Conservation (phyloP, 1,140 invertebrate species). For the Onthophagus taurus region DNA sequence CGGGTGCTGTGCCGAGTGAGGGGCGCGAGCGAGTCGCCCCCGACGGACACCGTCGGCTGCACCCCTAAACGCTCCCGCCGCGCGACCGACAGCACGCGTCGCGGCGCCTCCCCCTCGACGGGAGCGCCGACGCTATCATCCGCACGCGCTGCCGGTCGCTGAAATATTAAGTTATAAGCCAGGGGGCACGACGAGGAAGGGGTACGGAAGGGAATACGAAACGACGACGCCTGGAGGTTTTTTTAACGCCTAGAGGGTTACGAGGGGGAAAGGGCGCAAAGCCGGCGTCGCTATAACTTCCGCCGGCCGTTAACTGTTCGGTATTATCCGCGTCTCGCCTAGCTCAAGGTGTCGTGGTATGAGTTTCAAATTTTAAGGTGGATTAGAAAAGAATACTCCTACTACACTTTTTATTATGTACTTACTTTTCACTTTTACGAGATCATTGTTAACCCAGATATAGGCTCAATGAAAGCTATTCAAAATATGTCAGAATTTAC, state of each 20-base stretch:
- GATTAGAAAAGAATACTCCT: too few species aligned
- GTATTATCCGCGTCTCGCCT: neutral
- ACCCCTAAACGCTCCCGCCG: neutral
- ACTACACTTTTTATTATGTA: too few species aligned
- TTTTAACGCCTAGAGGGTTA: neutral
- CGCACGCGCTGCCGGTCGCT: constrained; percentile 13
- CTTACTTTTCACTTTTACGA: too few species aligned
- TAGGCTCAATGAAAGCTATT: too few species aligned
- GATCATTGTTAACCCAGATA: too few species aligned
- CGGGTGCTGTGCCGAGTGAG: neutral
- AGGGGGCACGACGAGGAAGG: constrained; percentile 11
- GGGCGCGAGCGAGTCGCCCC: neutral
- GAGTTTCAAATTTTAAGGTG: neutral
- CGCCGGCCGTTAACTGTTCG: neutral
- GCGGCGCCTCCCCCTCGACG: constrained; percentile 9
- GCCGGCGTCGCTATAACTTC: neutral
- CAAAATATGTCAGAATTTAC: too few species aligned
- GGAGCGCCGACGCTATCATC: constrained; percentile 9
- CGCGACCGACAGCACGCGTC: neutral
- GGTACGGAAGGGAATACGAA: too few species aligned
- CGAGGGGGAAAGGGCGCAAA: neutral
- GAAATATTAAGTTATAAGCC: constrained; percentile 16
- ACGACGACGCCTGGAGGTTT: too few species aligned
- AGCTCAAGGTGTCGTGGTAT: neutral
- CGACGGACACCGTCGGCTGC: neutral